phyloP scores from a whole-genome alignment of 2,797 vertebrate genomes.

The Rhinatrema bivittatum region DNA sequence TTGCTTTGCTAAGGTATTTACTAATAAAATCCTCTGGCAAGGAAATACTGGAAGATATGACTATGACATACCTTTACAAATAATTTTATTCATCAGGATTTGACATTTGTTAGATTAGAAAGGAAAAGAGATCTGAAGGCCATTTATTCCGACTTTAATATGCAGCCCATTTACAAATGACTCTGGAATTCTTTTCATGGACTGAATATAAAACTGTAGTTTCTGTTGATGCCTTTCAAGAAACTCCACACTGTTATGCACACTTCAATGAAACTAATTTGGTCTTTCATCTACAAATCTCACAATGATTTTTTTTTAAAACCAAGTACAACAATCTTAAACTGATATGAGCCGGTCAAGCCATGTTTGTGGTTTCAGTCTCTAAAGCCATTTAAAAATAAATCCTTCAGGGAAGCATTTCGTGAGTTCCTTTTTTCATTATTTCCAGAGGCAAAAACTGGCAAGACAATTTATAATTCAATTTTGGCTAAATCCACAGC shows the following conservation, averaged over 20 bases:
- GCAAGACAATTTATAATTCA: conserved; percentile 83
- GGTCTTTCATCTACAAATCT: conserved; percentile 17
- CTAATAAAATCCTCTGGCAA: conserved; percentile 21
- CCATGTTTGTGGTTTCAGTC: conserved; percentile 51
- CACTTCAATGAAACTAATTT: conserved; percentile 16
- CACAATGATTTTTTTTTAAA: conserved; percentile 28
- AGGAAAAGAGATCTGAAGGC: conserved; percentile 32
- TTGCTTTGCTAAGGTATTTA: too few species aligned
- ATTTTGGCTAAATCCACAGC: conserved; percentile 86
- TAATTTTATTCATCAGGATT: conserved; percentile 29
- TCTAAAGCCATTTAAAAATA: conserved; percentile 54
- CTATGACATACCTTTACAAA: conserved; percentile 16
- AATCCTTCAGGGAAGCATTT: conserved; percentile 63
- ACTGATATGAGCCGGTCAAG: conserved; percentile 54
- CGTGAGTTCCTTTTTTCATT: conserved; percentile 66
- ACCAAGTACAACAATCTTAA: conserved; percentile 28
- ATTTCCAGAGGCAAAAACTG: conserved; percentile 75
- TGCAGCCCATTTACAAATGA: conserved; percentile 10
- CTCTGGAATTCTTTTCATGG: conserved; percentile 24
- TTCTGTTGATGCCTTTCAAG: conserved; percentile 1
- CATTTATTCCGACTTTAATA: conserved; percentile 30
- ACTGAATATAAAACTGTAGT: conserved; percentile 21
- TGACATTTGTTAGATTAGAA: conserved; percentile 18
- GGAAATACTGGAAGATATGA: conserved; percentile 25
- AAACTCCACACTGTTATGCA: conserved; percentile 26